A percentile compares a stretch with the other conserved stretches of the same genome.
These are phyloP conservation scores for Hapalemur alaotrensis DNA, from an alignment of 2,797 vertebrate genomes.

Conservation along the genomic window DNA sequence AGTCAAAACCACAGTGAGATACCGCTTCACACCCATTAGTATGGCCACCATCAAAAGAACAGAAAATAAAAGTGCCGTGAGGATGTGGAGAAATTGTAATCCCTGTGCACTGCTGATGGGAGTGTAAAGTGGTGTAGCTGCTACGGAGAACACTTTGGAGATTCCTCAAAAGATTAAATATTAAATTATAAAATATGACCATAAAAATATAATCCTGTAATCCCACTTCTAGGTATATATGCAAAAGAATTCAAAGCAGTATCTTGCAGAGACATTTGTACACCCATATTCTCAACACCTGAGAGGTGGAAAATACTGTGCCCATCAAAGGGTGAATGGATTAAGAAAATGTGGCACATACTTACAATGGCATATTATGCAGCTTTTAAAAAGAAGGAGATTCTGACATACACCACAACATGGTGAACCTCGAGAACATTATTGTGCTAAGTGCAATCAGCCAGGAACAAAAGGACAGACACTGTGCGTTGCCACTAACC, in stretches of 20 bases:
- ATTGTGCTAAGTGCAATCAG: background rate
- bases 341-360: background rate
- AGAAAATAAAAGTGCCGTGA: background rate
- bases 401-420: background rate
- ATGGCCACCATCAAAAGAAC: background rate
- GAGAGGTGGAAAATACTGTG: background rate
- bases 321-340: no score
- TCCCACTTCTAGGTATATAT: background rate
- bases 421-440: background rate
- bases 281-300: no score
- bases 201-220: background rate
- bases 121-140: background rate
- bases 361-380: background rate
- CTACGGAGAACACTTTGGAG: background rate
- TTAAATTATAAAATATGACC: no score
- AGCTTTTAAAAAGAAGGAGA: background rate
- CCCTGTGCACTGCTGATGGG: background rate
- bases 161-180: no score
- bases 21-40: no score
- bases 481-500: fast-evolving
- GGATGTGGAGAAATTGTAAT: no score
- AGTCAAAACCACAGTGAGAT: no score
- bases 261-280: background rate
- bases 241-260: background rate
- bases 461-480: background rate